Percentiles rank a stretch among this genome's conserved stretches.
phyloP scores from a whole-genome alignment of 2,113 vertebrate genomes.

The Megaceryle torquata region DNA sequence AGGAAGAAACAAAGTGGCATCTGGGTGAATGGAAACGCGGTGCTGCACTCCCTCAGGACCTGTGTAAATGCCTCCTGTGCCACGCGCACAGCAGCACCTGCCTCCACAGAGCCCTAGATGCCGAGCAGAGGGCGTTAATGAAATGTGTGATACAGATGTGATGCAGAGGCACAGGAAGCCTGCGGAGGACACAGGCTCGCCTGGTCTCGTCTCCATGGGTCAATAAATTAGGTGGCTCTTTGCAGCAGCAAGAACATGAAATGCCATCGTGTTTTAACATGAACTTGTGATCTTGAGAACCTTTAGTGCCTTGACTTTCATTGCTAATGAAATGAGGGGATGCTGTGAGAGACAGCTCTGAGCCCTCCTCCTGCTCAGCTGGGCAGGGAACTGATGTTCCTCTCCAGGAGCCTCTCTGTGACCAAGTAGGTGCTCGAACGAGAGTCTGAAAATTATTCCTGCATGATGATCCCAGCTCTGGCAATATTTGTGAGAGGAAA shows the following conservation, averaged over 20 bases:
- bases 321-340: not conserved
- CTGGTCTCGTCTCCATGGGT: accelerated
- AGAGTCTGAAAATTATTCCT: not conserved
- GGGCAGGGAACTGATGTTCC: not conserved
- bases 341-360: not conserved
- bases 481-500: not conserved
- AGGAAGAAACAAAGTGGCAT: not conserved
- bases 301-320: not conserved
- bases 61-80: accelerated
- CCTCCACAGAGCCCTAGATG: not conserved
- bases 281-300: not conserved
- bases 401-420: not conserved
- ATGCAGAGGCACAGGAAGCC: accelerated
- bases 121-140: not conserved
- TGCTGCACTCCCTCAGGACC: accelerated
- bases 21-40: accelerated
- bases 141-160: accelerated
- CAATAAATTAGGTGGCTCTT: not conserved
- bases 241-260: not conserved
- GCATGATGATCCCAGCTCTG: not conserved
- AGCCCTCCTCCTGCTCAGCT: not conserved
- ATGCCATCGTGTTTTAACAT: accelerated
- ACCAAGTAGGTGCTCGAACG: not conserved
- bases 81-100: not conserved
- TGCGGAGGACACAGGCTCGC: accelerated